phyloP scores from a whole-genome alignment of 2,113 vertebrate genomes.

The Leptodactylus fuscus region DNA sequence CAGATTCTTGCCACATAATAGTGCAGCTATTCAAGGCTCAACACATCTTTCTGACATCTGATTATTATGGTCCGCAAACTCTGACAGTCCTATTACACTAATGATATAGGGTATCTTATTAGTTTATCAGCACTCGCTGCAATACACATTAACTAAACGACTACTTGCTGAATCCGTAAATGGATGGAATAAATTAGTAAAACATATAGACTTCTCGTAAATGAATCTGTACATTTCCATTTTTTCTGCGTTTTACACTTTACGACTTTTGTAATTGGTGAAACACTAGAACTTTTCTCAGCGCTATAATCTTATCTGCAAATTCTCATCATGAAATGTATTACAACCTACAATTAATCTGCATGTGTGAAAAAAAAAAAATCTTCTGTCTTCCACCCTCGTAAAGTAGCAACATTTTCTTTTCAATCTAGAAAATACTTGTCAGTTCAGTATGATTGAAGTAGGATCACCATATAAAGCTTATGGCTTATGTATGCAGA shows the following conservation, averaged over 20 bases:
- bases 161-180: neutral
- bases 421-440: neutral
- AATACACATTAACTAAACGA: neutral
- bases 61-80: neutral
- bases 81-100: neutral
- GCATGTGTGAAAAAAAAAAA: slow-evolving; percentile 28
- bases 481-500: neutral
- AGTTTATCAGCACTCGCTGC: neutral
- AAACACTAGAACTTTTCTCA: neutral
- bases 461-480: neutral
- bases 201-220: neutral
- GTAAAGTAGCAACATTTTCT: slow-evolving; percentile 45
- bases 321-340: slow-evolving; percentile 33
- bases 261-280: neutral
- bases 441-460: neutral
- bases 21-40: neutral
- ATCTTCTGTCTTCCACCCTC: slow-evolving; percentile 3
- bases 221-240: neutral
- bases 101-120: neutral
- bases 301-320: slow-evolving; percentile 37
- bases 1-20: neutral
- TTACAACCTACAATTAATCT: slow-evolving; percentile 51
- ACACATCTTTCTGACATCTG: neutral
- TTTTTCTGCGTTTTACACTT: neutral
- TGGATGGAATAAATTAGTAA: neutral